A percentile compares a stretch with the other conserved stretches of the same genome.
phyloP scores from a whole-genome alignment of 2,888 invertebrate genomes.

The Chloromyia formosa region DNA sequence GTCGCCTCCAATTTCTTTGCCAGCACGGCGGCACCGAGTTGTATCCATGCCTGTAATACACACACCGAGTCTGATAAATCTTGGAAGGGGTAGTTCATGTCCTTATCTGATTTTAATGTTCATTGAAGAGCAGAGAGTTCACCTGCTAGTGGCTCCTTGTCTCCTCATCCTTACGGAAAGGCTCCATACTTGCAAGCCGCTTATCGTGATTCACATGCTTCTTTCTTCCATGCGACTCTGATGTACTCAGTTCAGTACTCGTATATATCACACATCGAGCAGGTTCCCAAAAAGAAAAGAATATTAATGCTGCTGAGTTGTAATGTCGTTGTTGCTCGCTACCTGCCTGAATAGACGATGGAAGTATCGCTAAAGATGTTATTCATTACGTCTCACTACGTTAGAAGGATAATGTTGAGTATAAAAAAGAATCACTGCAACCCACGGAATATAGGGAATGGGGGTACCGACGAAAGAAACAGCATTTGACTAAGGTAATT shows the following conservation, averaged over 20 bases:
- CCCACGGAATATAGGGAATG: background rate
- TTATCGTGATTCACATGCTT: slow-evolving; percentile 22
- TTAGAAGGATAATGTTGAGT: background rate
- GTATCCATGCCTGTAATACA: too few species aligned
- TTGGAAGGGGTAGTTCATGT: slow-evolving; percentile 9
- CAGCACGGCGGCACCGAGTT: background rate
- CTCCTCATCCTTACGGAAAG: background rate
- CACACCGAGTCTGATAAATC: background rate
- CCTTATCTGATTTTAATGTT: slow-evolving; percentile 40
- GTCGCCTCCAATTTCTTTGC: background rate
- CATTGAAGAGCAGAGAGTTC: slow-evolving; percentile 26
- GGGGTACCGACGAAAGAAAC: background rate
- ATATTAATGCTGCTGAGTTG: slow-evolving; percentile 1
- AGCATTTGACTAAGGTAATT: slow-evolving; percentile 24
- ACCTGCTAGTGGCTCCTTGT: background rate
- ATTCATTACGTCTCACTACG: slow-evolving; percentile 18
- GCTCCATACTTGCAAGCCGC: background rate
- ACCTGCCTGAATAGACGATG: background rate
- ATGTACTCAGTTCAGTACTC: background rate
- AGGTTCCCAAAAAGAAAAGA: slow-evolving; percentile 3
- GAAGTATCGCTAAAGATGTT: slow-evolving; percentile 20
- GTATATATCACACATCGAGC: background rate
- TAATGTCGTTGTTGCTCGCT: slow-evolving; percentile 6
- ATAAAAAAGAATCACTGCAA: background rate
- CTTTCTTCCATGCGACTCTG: background rate